Evolutionary conservation across 2,113 vertebrate species (phyloP).

Genomic region (Rhagologus leucostigma): DNA sequence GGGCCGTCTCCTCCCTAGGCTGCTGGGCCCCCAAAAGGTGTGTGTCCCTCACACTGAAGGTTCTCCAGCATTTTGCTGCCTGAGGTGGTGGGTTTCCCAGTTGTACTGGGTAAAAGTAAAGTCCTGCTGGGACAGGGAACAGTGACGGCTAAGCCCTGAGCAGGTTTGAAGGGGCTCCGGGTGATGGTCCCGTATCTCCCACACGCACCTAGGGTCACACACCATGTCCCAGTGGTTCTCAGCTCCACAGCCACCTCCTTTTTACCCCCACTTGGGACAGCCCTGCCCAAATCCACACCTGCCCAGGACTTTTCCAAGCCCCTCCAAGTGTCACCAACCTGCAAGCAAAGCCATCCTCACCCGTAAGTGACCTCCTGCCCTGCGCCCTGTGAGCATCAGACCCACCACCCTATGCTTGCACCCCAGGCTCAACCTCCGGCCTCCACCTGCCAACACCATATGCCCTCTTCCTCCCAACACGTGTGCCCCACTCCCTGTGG

Average conservation of each 20-base stretch:
- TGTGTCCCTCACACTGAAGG: not conserved
- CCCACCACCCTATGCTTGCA: not conserved
- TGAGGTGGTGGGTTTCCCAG: not conserved
- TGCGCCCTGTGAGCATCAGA: not conserved
- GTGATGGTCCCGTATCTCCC: rapidly evolving
- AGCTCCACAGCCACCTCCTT: not conserved
- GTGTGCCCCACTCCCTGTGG: rapidly evolving
- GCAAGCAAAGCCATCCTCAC: not conserved
- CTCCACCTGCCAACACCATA: not conserved
- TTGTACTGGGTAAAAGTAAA: not conserved
- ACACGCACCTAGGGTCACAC: not conserved
- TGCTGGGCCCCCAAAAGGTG: rapidly evolving
- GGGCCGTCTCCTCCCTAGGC: not conserved
- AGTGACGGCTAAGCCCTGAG: not conserved
- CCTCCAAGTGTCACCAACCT: not conserved
- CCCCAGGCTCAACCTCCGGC: not conserved
- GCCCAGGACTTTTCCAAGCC: not conserved
- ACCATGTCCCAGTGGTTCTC: not conserved
- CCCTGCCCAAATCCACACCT: not conserved
- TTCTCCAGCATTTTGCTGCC: not conserved
- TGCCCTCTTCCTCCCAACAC: rapidly evolving
- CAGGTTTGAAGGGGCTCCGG: not conserved
- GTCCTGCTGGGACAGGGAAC: not conserved
- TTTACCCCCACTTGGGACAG: not conserved
- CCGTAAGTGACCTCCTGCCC: not conserved